Conservation (phyloP, 2,888 invertebrate species). For the Dysmachus trigonus region DNA sequence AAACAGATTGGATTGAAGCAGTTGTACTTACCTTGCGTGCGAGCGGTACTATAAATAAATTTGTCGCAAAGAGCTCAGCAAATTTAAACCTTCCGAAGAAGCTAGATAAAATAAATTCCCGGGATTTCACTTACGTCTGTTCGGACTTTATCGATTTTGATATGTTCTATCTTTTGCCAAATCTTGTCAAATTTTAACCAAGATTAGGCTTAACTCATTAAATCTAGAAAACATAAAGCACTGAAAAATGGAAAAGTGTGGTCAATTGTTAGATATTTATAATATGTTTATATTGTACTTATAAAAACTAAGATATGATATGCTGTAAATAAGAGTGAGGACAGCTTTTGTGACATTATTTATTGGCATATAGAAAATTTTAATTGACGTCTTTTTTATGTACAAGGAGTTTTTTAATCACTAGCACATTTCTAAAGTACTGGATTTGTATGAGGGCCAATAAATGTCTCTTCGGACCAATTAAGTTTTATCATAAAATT, state of each 20-base stretch:
- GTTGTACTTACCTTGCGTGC: background rate
- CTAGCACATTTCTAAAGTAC: background rate
- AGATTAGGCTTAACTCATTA: background rate
- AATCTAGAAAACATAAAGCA: background rate
- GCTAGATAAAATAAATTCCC: background rate
- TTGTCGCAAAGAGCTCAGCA: background rate
- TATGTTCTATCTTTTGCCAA: background rate
- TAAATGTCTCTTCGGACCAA: background rate
- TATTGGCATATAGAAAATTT: background rate
- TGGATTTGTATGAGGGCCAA: background rate
- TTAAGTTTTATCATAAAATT: background rate
- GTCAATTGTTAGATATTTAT: background rate
- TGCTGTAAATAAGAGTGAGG: background rate
- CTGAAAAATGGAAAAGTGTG: background rate
- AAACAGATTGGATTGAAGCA: background rate
- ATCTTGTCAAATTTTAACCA: background rate
- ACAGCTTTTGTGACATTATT: background rate
- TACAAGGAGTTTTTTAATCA: no score
- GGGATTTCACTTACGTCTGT: background rate
- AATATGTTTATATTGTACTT: background rate
- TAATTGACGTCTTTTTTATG: no score
- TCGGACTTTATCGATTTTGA: background rate
- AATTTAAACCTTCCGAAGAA: background rate
- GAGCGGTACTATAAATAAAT: background rate
- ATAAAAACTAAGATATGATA: background rate